phyloP scores from a whole-genome alignment of 2,113 vertebrate genomes.

The Eptesicus fuscus region DNA sequence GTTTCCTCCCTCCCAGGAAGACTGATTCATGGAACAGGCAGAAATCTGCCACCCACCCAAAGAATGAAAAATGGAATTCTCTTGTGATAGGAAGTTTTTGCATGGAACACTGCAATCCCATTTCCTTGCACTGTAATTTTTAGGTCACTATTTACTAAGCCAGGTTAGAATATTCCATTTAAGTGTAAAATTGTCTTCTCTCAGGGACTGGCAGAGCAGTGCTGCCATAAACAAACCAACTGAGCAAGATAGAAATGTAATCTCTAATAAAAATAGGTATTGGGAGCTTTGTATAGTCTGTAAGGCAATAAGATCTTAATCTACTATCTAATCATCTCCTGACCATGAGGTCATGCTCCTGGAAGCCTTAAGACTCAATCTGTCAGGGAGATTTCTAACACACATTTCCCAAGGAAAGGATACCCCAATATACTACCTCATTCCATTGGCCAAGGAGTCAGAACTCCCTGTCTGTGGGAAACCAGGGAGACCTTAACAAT shows the following conservation, averaged over 20 bases:
- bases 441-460: background rate
- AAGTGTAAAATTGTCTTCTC: constrained; percentile 49
- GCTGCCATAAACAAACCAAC: background rate
- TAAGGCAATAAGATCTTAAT: background rate
- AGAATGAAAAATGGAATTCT: background rate
- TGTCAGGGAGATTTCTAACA: background rate
- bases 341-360: background rate
- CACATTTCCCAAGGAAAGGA: background rate
- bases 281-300: background rate
- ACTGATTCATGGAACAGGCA: background rate
- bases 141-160: constrained; percentile 44
- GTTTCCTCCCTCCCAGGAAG: background rate
- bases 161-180: constrained; percentile 18
- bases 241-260: background rate
- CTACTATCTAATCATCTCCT: background rate
- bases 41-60: constrained; percentile 7
- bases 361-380: background rate
- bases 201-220: background rate
- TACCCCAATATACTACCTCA: background rate
- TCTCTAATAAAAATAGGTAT: background rate
- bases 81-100: background rate
- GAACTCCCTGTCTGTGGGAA: background rate
- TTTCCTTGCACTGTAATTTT: constrained; percentile 28
- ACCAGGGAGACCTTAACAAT: background rate
- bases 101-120: background rate